A percentile compares a stretch with the other conserved stretches of the same genome.
These are phyloP conservation scores for Symphodus melops DNA, from an alignment of 2,113 vertebrate genomes.

Conservation along the genomic window DNA sequence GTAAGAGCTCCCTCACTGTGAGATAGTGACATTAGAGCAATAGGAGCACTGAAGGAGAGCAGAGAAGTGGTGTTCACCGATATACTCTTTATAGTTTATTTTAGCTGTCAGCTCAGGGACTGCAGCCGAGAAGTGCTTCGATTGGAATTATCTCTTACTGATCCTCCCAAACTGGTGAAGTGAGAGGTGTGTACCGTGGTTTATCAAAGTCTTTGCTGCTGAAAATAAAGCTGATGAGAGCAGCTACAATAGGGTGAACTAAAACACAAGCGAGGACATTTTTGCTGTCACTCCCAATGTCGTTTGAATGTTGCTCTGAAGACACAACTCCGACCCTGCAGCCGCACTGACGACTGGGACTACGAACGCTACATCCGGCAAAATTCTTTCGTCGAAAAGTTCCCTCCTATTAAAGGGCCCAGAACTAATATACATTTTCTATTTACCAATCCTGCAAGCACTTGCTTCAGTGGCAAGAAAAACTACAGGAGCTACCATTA, in stretches of 20 bases:
- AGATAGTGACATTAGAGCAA: conserved; percentile 22
- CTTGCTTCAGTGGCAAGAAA: too few relatives aligned
- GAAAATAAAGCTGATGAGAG: not conserved
- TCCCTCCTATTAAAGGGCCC: too few relatives aligned
- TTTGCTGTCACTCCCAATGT: not conserved
- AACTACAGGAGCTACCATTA: too few relatives aligned
- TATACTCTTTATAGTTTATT: conserved; percentile 9
- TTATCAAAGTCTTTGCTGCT: not conserved
- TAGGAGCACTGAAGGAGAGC: conserved; percentile 16
- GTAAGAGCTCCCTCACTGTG: conserved; percentile 9
- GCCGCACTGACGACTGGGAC: too few relatives aligned
- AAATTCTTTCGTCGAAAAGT: too few relatives aligned
- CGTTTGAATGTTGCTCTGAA: too few relatives aligned
- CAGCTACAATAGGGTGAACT: not conserved
- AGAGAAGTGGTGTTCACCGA: conserved; percentile 1
- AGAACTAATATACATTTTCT: too few relatives aligned
- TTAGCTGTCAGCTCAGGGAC: conserved; percentile 20
- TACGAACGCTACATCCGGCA: too few relatives aligned
- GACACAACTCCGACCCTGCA: too few relatives aligned
- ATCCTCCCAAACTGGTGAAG: not conserved
- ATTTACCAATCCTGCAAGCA: too few relatives aligned
- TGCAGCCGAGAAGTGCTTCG: conserved; percentile 22
- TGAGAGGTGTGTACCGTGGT: not conserved
- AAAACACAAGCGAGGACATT: not conserved
- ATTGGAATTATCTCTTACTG: conserved; percentile 7